Percentiles rank a stretch among this genome's conserved stretches.
Conservation (phyloP, 1,140 invertebrate species). For the Monomorium pharaonis region DNA sequence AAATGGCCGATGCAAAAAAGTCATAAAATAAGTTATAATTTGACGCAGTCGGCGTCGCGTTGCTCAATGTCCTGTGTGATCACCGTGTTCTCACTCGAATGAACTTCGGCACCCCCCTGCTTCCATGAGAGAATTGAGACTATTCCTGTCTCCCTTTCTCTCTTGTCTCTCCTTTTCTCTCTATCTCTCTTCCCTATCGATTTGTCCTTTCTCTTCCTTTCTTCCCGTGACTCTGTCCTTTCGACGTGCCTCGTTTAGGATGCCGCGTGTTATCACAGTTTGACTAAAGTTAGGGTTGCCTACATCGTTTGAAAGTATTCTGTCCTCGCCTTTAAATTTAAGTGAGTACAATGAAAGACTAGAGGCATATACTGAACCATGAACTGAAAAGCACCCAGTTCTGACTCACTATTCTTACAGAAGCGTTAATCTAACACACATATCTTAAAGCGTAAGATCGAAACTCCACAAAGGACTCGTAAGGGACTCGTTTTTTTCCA, state of each 20-base stretch:
- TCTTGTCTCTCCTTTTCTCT: not conserved
- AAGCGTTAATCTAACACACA: constrained; percentile 5
- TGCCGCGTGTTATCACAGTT: constrained; percentile 39
- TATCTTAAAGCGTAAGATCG: not conserved
- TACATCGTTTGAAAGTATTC: constrained; percentile 28
- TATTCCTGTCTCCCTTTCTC: constrained; percentile 39
- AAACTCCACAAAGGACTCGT: not conserved
- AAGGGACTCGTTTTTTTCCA: not conserved
- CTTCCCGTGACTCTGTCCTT: constrained; percentile 10
- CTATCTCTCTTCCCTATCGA: not conserved
- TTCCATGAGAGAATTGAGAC: constrained; percentile 64
- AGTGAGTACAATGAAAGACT: constrained; percentile 60
- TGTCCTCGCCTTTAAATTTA: constrained; percentile 50
- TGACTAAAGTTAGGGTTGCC: constrained; percentile 35
- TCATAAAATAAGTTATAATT: constrained; percentile 86
- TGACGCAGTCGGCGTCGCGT: constrained; percentile 83
- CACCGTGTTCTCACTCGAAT: constrained; percentile 83
- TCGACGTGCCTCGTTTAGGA: constrained; percentile 35
- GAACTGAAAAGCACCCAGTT: not conserved
- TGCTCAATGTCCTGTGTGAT: constrained; percentile 86
- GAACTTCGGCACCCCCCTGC: constrained; percentile 76
- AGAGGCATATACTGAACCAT: constrained; percentile 62
- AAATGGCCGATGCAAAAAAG: constrained; percentile 85
- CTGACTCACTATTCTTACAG: not conserved
- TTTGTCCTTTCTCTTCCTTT: not conserved